phyloP scores from a whole-genome alignment of 2,888 invertebrate genomes.

The Meteorus colon region DNA sequence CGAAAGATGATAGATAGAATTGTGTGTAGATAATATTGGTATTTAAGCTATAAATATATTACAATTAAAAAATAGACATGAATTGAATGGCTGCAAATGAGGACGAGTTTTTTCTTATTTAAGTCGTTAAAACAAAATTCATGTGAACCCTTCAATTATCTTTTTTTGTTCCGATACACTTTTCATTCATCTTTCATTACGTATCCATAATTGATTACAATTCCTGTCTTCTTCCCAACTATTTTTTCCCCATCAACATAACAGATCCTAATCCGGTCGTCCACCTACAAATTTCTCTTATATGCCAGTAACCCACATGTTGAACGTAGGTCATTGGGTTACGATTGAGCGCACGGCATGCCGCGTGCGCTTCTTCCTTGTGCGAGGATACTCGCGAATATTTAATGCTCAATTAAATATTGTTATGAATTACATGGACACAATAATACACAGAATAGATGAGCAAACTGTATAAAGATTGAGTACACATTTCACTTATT shows the following conservation, averaged over 20 bases:
- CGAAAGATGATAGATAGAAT: slow-evolving; percentile 16
- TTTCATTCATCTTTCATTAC: background rate
- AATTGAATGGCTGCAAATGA: too few relatives aligned
- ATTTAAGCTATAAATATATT: background rate
- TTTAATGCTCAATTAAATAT: background rate
- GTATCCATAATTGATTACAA: background rate
- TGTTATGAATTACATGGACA: too few relatives aligned
- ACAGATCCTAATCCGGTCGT: slow-evolving; percentile 40
- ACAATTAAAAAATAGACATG: slow-evolving; percentile 2
- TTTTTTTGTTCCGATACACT: slow-evolving; percentile 14
- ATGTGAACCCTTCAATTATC: too few relatives aligned
- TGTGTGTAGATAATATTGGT: background rate
- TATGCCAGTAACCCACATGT: slow-evolving; percentile 63
- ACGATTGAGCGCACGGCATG: slow-evolving; percentile 40
- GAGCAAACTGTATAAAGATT: background rate
- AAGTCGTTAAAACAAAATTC: too few relatives aligned
- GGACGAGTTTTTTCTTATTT: too few relatives aligned
- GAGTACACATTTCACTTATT: background rate
- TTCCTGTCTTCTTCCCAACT: background rate
- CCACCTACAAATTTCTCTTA: slow-evolving; percentile 62
- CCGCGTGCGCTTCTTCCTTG: slow-evolving; percentile 17
- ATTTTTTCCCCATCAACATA: slow-evolving; percentile 1
- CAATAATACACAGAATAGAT: background rate
- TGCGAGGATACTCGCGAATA: slow-evolving; percentile 6
- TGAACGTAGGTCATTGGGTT: slow-evolving; percentile 57